phyloP scores from a whole-genome alignment of 1,140 invertebrate species.

The Teleogryllus occipitalis region DNA sequence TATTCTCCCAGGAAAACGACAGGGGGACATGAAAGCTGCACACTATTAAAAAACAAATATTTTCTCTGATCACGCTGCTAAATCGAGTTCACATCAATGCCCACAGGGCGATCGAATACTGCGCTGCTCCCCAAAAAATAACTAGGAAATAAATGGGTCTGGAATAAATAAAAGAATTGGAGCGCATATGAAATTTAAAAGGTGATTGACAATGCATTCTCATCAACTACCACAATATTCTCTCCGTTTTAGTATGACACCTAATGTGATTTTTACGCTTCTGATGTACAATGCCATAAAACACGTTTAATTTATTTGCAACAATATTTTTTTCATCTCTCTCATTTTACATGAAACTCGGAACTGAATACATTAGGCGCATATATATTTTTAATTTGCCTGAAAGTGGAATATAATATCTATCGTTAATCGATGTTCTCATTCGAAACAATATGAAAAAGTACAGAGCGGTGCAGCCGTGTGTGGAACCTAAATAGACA shows the following conservation, averaged over 20 bases:
- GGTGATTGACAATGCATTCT: background rate
- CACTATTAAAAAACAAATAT: too few species aligned
- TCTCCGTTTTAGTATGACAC: background rate
- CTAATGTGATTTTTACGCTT: background rate
- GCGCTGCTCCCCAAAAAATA: background rate
- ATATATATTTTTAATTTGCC: too few species aligned
- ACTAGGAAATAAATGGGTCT: background rate
- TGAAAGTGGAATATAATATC: too few species aligned
- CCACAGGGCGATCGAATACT: too few species aligned
- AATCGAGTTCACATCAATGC: too few species aligned
- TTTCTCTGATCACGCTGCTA: too few species aligned
- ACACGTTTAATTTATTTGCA: background rate
- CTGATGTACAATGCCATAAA: background rate
- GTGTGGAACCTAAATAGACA: too few species aligned
- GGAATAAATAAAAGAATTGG: slow-evolving; percentile 1
- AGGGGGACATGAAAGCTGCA: too few species aligned
- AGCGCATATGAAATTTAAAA: background rate
- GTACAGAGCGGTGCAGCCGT: too few species aligned
- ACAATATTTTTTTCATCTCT: background rate
- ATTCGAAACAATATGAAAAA: too few species aligned
- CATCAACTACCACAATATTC: background rate
- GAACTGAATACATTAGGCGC: background rate
- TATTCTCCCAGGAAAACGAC: too few species aligned
- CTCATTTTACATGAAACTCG: background rate
- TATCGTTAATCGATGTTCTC: too few species aligned